Conservation (phyloP, 2,797 vertebrate genomes). For the Chelon labrosus region DNA sequence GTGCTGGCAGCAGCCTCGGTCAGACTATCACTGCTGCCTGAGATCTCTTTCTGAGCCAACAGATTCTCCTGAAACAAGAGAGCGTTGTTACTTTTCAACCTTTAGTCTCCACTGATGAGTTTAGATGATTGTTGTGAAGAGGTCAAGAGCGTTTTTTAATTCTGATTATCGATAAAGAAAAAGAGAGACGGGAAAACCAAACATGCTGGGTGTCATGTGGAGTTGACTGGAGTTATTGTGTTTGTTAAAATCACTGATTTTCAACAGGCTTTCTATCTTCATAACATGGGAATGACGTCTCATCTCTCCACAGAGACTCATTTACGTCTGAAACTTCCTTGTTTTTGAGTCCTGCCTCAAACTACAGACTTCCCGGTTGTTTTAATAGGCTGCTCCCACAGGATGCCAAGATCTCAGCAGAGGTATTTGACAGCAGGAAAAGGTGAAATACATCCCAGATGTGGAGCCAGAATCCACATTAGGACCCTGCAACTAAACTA, state of each 20-base stretch:
- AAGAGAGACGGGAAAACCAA: too few relatives aligned
- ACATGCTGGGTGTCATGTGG: too few relatives aligned
- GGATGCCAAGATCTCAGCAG: background rate
- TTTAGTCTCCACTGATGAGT: too few relatives aligned
- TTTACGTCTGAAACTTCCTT: background rate
- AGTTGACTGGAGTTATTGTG: too few relatives aligned
- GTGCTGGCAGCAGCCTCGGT: slow-evolving; percentile 34
- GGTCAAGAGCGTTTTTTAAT: too few relatives aligned
- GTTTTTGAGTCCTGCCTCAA: background rate
- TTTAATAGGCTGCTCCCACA: background rate
- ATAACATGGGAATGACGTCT: too few relatives aligned
- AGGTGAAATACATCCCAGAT: background rate
- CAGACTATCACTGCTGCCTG: slow-evolving; percentile 64
- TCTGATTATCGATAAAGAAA: too few relatives aligned
- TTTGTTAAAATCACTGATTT: too few relatives aligned
- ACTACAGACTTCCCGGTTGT: background rate
- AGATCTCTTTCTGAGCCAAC: slow-evolving; percentile 36
- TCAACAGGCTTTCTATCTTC: too few relatives aligned
- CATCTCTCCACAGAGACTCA: background rate
- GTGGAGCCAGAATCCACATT: too few relatives aligned
- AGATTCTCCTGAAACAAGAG: slow-evolving; percentile 55
- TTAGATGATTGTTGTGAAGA: too few relatives aligned
- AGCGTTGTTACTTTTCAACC: too few relatives aligned
- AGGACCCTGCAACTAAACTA: background rate
- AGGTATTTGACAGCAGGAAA: background rate